phyloP scores from a whole-genome alignment of 2,888 invertebrate genomes.

The Gari tellinella region DNA sequence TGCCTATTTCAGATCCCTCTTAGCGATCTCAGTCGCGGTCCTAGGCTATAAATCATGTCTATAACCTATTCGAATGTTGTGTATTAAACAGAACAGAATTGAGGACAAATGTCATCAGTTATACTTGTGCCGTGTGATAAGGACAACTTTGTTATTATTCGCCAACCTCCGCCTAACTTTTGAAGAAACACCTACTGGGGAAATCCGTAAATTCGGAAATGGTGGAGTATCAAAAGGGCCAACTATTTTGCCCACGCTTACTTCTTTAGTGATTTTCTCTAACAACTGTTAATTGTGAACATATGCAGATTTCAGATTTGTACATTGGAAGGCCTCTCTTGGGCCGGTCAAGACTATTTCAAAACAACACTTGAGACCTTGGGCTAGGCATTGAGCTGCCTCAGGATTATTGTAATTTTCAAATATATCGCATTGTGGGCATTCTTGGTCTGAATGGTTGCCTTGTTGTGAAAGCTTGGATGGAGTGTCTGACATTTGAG shows the following conservation, averaged over 20 bases:
- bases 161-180: constrained; percentile 6
- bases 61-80: constrained; percentile 6
- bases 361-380: constrained; percentile 4
- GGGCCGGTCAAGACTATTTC: neutral
- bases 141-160: constrained; percentile 19
- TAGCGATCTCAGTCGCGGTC: constrained; percentile 14
- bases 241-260: neutral
- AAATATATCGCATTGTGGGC: no score
- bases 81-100: constrained; percentile 12
- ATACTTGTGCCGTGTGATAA: constrained; percentile 5
- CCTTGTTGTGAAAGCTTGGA: no score
- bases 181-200: constrained; percentile 16
- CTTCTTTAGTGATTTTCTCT: neutral
- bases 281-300: neutral
- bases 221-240: constrained; percentile 1
- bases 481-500: no score
- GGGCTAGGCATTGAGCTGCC: neutral
- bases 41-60: neutral
- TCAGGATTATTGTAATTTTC: no score
- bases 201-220: constrained; percentile 8
- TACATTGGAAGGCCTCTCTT: neutral
- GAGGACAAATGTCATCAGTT: constrained; percentile 7
- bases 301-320: constrained; percentile 4
- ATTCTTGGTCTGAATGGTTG: no score
- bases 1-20: constrained; percentile 28